phyloP scores from a whole-genome alignment of 2,113 vertebrate genomes.

The Sakesphorus luctuosus region DNA sequence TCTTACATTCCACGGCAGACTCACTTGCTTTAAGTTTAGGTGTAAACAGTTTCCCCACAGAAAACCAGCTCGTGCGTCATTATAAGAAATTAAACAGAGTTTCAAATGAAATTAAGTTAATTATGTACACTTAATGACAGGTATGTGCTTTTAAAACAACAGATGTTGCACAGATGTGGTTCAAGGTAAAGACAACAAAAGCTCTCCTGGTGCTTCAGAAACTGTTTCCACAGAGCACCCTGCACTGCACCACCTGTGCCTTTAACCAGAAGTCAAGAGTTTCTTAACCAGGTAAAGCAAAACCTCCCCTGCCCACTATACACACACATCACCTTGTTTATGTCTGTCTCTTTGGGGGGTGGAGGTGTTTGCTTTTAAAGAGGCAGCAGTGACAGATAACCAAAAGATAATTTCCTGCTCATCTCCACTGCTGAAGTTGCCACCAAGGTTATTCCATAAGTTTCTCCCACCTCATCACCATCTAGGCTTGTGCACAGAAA shows the following conservation, averaged over 20 bases:
- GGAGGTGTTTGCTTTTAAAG: neutral
- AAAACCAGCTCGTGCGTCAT: neutral
- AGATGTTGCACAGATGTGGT: constrained; percentile 27
- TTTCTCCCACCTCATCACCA: neutral
- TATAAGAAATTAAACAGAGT: constrained; percentile 3
- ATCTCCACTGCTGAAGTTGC: neutral
- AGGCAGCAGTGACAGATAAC: neutral
- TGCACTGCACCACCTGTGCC: neutral
- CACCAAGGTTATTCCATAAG: neutral
- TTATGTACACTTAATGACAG: constrained; percentile 42
- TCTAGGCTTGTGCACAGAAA: neutral
- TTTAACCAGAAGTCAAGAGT: neutral
- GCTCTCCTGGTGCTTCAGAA: neutral
- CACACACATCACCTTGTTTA: neutral
- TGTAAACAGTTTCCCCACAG: neutral
- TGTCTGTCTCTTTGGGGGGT: neutral
- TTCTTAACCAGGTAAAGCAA: neutral
- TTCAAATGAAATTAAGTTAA: constrained; percentile 38
- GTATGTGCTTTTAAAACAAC: constrained; percentile 42
- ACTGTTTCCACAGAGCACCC: neutral
- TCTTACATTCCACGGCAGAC: neutral
- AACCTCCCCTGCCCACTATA: neutral
- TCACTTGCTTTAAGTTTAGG: neutral
- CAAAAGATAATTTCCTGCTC: neutral
- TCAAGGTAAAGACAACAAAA: constrained; percentile 14